Conservation (phyloP, 2,113 vertebrate genomes). For the Cochlearius cochlearius region DNA sequence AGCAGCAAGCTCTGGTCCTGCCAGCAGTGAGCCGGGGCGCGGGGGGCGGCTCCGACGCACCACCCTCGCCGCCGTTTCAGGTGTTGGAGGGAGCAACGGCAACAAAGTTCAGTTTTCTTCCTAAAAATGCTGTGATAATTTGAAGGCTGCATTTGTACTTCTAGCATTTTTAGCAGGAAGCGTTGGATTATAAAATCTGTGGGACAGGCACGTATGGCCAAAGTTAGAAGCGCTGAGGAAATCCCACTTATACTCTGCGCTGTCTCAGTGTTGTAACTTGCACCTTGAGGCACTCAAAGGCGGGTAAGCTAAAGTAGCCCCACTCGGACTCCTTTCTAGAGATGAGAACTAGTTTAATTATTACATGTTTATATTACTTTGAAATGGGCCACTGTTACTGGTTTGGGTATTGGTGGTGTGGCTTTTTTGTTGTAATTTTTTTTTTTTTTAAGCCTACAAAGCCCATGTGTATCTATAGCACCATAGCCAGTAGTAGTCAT, state of each 20-base stretch:
- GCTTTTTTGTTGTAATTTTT: not conserved
- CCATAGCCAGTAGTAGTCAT: not conserved
- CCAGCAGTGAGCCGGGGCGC: not conserved
- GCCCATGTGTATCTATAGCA: not conserved
- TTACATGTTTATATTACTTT: not conserved
- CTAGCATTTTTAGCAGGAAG: conserved; percentile 4
- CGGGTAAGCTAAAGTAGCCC: not conserved
- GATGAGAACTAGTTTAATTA: not conserved
- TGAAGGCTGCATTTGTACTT: not conserved
- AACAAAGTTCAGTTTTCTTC: not conserved
- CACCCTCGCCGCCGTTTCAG: not conserved
- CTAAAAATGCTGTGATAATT: conserved; percentile 1
- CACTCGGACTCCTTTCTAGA: not conserved
- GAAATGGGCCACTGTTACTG: not conserved
- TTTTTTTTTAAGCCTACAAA: not conserved
- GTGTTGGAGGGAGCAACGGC: not conserved
- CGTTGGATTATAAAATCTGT: not conserved
- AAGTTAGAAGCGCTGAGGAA: conserved; percentile 21
- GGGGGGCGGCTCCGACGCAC: not conserved
- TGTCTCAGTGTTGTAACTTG: not conserved
- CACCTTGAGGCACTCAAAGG: not conserved
- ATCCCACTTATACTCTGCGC: not conserved
- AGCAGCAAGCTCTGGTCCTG: conserved; percentile 20
- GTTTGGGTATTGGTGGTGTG: not conserved
- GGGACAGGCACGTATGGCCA: not conserved